Conservation (phyloP, 2,888 invertebrate species). For the Diachrysia chrysitis region DNA sequence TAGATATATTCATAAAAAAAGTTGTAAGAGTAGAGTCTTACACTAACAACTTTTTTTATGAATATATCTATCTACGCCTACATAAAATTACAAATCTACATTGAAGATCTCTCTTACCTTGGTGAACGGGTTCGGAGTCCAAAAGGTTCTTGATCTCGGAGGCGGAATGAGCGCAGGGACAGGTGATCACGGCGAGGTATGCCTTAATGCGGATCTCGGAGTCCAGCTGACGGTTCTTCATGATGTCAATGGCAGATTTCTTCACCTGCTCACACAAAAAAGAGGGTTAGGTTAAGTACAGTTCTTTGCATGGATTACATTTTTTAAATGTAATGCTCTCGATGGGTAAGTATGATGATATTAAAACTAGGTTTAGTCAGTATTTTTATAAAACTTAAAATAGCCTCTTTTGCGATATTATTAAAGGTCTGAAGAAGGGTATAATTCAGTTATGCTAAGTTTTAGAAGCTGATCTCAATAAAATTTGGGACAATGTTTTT, state of each 20-base stretch:
- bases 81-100: background rate
- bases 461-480: too few species aligned
- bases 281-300: background rate
- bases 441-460: too few species aligned
- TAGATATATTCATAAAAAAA: too few species aligned
- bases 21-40: too few species aligned
- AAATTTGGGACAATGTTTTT: too few species aligned
- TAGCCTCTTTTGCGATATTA: too few species aligned
- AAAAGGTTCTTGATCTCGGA: slow-evolving; percentile 92
- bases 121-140: slow-evolving; percentile 93
- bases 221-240: slow-evolving; percentile 93
- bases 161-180: slow-evolving; percentile 92
- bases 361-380: too few species aligned
- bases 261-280: slow-evolving; percentile 71
- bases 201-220: slow-evolving; percentile 96
- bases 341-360: too few species aligned
- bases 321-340: too few species aligned
- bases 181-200: slow-evolving; percentile 93
- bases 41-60: too few species aligned
- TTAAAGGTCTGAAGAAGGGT: too few species aligned
- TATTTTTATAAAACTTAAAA: too few species aligned
- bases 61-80: background rate
- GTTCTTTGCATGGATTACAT: background rate
- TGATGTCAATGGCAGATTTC: slow-evolving; percentile 89
- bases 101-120: slow-evolving; percentile 81